Conservation (phyloP, 2,113 vertebrate species). For the Axis porcinus region DNA sequence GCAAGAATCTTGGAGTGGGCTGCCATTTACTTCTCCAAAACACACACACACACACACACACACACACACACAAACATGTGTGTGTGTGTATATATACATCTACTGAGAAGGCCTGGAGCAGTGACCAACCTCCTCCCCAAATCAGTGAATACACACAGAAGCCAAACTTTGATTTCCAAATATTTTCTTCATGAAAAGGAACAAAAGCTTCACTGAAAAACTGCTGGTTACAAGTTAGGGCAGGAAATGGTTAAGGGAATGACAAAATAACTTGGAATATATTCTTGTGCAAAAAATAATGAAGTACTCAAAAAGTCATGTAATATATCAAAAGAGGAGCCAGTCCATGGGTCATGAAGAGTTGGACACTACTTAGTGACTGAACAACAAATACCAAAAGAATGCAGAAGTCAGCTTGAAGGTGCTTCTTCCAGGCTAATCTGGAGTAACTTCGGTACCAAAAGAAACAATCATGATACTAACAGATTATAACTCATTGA, state of each 20-base stretch:
- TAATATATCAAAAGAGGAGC: neutral
- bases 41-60: neutral
- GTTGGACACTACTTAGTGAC: neutral
- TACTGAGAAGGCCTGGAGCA: neutral
- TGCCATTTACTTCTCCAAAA: neutral
- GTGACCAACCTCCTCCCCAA: neutral
- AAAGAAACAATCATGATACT: neutral
- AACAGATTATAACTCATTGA: neutral
- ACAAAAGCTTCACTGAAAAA: neutral
- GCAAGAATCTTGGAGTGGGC: neutral
- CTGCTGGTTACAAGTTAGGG: neutral
- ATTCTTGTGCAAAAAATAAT: neutral
- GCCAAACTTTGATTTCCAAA: neutral
- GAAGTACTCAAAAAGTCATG: neutral
- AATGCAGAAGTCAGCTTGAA: neutral
- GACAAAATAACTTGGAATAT: neutral
- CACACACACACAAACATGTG: too few species aligned
- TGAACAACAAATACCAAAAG: neutral
- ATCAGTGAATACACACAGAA: rapidly evolving
- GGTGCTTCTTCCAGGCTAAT: neutral
- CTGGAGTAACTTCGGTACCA: neutral
- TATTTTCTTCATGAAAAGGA: neutral
- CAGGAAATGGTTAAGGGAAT: neutral
- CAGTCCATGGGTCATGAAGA: neutral
- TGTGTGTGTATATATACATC: neutral